Percentiles rank a stretch among this genome's conserved stretches.
Evolutionary conservation across 2,797 vertebrate genomes (phyloP).

Genomic region (Rhinoraja longicauda): DNA sequence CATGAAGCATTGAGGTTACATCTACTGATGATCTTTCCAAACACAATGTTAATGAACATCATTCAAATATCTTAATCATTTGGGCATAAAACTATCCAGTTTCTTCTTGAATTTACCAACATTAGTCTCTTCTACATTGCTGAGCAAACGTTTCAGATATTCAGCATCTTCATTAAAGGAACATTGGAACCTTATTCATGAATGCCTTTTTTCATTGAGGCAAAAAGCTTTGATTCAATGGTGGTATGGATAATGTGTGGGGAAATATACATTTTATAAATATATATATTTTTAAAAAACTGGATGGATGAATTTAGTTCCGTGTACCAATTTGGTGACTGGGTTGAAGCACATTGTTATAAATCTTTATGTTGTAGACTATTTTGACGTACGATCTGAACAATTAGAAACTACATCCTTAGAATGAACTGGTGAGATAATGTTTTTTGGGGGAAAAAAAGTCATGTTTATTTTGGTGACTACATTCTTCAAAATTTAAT

Average conservation of each 20-base stretch:
- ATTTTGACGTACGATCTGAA: slow-evolving; percentile 8
- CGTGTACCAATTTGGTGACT: not conserved
- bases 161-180: not conserved
- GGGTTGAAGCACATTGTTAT: not conserved
- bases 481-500: not conserved
- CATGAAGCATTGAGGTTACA: not conserved
- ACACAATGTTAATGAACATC: not conserved
- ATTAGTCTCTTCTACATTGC: not conserved
- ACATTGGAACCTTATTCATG: not conserved
- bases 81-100: not conserved
- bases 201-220: not conserved
- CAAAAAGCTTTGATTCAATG: not conserved
- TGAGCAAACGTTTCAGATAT: not conserved
- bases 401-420: not conserved
- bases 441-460: not conserved
- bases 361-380: not conserved
- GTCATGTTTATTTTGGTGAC: slow-evolving; percentile 25
- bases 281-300: not conserved
- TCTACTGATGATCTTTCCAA: not conserved
- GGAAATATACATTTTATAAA: not conserved
- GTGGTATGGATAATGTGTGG: not conserved
- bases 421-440: not conserved
- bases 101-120: not conserved
- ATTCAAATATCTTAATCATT: not conserved
- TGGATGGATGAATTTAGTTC: not conserved